phyloP scores from a whole-genome alignment of 30 jellyfish, hydroid and myxozoan genomes.

The Turritopsis dohrnii region DNA sequence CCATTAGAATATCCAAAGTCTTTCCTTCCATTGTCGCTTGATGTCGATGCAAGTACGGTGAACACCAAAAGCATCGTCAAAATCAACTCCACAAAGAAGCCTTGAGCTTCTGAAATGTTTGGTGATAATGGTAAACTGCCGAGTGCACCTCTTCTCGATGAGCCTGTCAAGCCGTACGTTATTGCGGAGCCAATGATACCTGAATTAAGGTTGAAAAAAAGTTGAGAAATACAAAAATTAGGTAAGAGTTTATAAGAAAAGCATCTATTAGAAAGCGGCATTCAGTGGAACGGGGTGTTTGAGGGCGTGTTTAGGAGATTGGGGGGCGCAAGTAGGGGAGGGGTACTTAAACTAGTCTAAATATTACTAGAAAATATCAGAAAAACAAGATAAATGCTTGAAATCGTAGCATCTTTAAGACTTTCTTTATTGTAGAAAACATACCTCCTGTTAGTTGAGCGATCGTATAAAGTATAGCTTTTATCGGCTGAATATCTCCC shows the following conservation, averaged over 20 bases:
- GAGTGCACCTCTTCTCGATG: slow-evolving; percentile 49
- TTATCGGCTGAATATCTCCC: slow-evolving; percentile 38
- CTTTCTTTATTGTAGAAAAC: no score
- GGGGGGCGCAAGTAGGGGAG: no score
- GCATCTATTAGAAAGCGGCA: no score
- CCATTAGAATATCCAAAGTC: slow-evolving; percentile 84
- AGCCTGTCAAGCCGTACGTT: slow-evolving; percentile 63
- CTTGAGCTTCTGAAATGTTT: slow-evolving; percentile 61
- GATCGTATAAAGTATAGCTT: slow-evolving; percentile 40
- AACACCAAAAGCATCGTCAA: slow-evolving; percentile 51
- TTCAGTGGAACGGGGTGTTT: no score
- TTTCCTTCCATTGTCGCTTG: slow-evolving; percentile 61
- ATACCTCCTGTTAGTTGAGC: slow-evolving; percentile 89
- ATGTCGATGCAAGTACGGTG: slow-evolving; percentile 70
- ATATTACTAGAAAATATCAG: no score
- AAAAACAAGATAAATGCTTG: no score
- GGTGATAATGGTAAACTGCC: slow-evolving; percentile 55
- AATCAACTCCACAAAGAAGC: slow-evolving; percentile 63
- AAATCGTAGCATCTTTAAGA: no score
- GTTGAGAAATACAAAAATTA: no score
- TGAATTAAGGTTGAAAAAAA: slow-evolving; percentile 3
- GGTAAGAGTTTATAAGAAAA: no score
- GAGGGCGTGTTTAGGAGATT: no score
- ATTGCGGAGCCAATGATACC: slow-evolving; percentile 89
- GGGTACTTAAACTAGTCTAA: no score